Conservation (phyloP, 2,113 vertebrate species). For the Amblyornis subalaris region DNA sequence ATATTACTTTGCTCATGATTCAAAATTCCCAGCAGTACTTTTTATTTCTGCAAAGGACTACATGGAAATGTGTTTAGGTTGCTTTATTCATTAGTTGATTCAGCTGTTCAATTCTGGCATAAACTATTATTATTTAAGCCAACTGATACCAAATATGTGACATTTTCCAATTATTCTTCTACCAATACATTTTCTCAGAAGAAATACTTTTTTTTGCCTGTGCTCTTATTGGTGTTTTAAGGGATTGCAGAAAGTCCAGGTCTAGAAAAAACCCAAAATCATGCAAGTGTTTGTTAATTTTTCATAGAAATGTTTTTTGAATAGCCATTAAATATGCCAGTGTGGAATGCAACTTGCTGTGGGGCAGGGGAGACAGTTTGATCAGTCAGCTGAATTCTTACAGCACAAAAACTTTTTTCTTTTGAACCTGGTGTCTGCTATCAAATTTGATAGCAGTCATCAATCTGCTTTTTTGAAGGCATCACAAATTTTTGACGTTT, state of each 20-base stretch:
- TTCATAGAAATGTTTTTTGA: slow-evolving; percentile 17
- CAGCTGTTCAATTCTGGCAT: neutral
- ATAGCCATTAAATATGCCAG: slow-evolving; percentile 11
- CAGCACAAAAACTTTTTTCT: slow-evolving; percentile 37
- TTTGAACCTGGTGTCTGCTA: slow-evolving; percentile 32
- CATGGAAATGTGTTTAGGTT: neutral
- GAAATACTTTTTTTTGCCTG: neutral
- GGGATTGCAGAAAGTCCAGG: neutral
- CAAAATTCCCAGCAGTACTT: neutral
- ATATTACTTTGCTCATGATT: neutral
- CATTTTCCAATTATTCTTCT: neutral
- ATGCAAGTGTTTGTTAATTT: neutral
- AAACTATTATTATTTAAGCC: neutral
- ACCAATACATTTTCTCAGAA: neutral
- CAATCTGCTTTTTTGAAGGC: slow-evolving; percentile 55
- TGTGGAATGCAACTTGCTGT: slow-evolving; percentile 1
- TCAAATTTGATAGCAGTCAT: slow-evolving; percentile 65
- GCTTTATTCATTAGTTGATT: neutral
- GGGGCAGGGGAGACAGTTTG: slow-evolving; percentile 16
- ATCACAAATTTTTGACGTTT: slow-evolving; percentile 55
- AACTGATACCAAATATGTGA: neutral
- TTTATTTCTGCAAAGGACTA: neutral
- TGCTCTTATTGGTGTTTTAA: neutral
- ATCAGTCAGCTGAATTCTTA: slow-evolving; percentile 65
- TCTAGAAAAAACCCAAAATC: neutral